Conservation (phyloP, 2,888 invertebrate genomes). For the Xylota sylvarum region DNA sequence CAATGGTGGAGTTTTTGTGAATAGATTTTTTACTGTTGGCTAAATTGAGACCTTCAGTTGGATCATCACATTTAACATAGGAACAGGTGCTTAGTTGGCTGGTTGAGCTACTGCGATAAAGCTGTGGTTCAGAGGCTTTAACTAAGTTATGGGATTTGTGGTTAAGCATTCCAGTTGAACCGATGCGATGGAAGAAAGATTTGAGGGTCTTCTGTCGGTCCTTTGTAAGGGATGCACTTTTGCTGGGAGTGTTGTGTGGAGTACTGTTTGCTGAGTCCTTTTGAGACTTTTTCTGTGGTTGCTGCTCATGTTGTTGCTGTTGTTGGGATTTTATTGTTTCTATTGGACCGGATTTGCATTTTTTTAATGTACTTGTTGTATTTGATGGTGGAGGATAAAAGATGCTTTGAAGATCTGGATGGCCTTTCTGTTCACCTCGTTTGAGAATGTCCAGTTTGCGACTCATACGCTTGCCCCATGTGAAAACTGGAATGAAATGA, state of each 20-base stretch:
- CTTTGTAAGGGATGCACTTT: conserved; percentile 68
- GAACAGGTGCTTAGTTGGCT: conserved; percentile 89
- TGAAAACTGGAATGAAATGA: conserved; percentile 86
- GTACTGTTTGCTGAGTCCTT: conserved; percentile 6
- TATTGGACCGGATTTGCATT: conserved; percentile 87
- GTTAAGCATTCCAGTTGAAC: conserved; percentile 91
- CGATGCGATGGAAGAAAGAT: conserved; percentile 91
- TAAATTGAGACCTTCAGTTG: conserved; percentile 91
- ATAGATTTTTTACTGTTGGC: conserved; percentile 85
- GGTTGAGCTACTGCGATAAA: conserved; percentile 92
- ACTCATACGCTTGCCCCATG: conserved; percentile 92
- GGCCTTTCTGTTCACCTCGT: conserved; percentile 88
- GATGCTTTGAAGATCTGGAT: conserved; percentile 85
- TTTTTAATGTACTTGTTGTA: conserved; percentile 84
- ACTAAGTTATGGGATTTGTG: conserved; percentile 84
- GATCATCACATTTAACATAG: conserved; percentile 92
- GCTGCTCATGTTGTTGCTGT: conserved; percentile 77
- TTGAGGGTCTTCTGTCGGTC: conserved; percentile 87
- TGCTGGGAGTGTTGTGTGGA: conserved; percentile 49
- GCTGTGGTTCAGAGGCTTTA: conserved; percentile 82
- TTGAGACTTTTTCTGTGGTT: conserved; percentile 35
- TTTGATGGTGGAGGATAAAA: conserved; percentile 81
- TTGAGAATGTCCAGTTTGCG: conserved; percentile 91
- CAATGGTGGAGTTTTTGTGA: conserved; percentile 83
- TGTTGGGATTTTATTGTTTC: conserved; percentile 84